Evolutionary conservation across 2,888 invertebrate genomes (phyloP), one percentile per base, ranked within the genome.

Genomic region (Cotesia congregata): DNA sequence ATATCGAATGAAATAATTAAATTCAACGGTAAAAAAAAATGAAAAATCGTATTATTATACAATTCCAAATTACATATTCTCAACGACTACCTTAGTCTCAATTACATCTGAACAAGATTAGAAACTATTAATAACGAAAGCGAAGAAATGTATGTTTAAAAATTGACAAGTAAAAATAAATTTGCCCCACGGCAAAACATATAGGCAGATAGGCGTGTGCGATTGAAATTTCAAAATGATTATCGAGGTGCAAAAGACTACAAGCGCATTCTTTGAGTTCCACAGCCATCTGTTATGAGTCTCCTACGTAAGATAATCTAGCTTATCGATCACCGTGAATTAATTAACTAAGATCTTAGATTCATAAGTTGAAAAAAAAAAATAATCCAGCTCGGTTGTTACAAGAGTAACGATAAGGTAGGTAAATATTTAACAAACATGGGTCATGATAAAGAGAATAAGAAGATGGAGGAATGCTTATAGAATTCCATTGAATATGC

Each of bases 401-500:
- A 50, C 12, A 50, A 50, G 50, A 50, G 50, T 50, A 50, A 50
- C 12, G 50, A 50, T 50, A 50, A 50, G 7, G 50, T 50, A 50
- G 50, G 50, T 50, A 50, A 30, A 50, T 50, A 50, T 50, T 50
- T 50, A 50, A 50, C 12, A 7, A 50, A 50, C 50, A 12, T 7
- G 50, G 50, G 50, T 50, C 50, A 50, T 9, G 50, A 50, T 50
- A 50, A 50, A 50, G 12, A 50, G 50, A 12, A 12, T 50, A 50
- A 50, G 12, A 50, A 50, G 50, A 12, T 12, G 7, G 7, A 50
- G 7, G 50, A 4, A 50, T 50, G 50, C 50, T 50, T 7, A 50
- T 50, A 50, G 50, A 50, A 50, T 50, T 50, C 50, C 50, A 50
- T 50, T 50, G 50, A 50, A 50, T 50, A 50, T 50, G 50, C 50